Percentiles rank a stretch among this genome's conserved stretches.
Conservation (phyloP, 2,113 vertebrate genomes). For the Mormyrus lacerda region DNA sequence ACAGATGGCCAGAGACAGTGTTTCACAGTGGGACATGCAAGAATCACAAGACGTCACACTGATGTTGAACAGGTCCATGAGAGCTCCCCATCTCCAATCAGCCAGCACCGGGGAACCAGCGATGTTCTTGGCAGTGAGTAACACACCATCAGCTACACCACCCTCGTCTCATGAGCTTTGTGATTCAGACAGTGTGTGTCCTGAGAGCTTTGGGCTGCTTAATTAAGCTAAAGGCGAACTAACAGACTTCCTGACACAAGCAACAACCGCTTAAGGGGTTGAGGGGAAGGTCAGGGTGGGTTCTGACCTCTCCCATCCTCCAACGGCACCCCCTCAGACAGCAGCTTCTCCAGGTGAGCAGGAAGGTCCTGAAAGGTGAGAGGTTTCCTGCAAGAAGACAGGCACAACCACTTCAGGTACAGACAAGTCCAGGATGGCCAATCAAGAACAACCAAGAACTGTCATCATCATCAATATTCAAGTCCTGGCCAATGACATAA, state of each 20-base stretch:
- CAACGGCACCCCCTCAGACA: constrained; percentile 64
- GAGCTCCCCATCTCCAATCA: background rate
- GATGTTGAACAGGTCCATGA: background rate
- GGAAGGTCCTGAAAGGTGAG: constrained; percentile 86
- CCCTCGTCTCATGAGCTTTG: background rate
- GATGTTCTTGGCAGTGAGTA: background rate
- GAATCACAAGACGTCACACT: background rate
- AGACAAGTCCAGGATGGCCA: background rate
- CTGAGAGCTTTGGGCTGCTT: background rate
- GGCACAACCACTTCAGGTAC: background rate
- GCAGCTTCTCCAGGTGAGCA: constrained; percentile 74
- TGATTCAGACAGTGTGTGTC: background rate
- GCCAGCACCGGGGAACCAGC: background rate
- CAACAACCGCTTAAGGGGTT: background rate
- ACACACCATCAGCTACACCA: background rate
- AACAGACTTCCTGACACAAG: background rate
- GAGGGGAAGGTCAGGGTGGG: background rate
- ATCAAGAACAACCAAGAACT: background rate
- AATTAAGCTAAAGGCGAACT: background rate
- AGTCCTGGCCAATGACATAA: background rate
- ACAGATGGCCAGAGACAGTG: background rate
- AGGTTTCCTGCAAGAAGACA: constrained; percentile 65
- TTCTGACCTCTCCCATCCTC: constrained; percentile 69
- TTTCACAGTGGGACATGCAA: background rate
- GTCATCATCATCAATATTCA: background rate